Evolutionary conservation across 2,113 vertebrate genomes (phyloP), one percentile per base, ranked within the genome.

Genomic region (Eclectus roratus): DNA sequence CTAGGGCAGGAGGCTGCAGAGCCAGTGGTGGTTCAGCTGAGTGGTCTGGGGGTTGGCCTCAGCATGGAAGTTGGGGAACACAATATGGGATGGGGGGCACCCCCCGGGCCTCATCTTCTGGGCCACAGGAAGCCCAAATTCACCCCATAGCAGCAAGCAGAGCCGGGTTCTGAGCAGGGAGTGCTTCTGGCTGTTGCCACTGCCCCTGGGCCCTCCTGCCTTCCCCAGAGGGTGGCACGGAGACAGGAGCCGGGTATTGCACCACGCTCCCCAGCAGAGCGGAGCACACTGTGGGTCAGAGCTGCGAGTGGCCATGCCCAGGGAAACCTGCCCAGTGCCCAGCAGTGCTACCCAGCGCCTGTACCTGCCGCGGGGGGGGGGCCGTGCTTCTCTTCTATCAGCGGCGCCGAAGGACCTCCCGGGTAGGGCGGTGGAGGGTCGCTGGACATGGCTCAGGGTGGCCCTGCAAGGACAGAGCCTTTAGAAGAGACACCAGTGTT

Each of bases 391-490:
- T 99, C 99, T 33, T 99, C 98, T 17, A 99, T 97, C 43, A 98
- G 97, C 0, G 99, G 99, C 5, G 99, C 99, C 3, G 98, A 99
- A 66, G 99, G 99, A 41, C 99, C 98, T 72, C 99, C 99, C 0
- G 99, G 99, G 84, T 99, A 99, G 7, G 99, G 99, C 28, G 99
- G 99, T 29, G 99, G 99, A 2, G 99, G 99, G 91, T 99, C 99
- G 17, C 79, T 99, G 63, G 99, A 99, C 99, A 99, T 99, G 44
- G 94, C 86, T 96, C 65, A 70, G 73, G 46, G 70, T 28, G 14
- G 83, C 83, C 93, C 96, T 98, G 95, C 46, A 93, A 63, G 53
- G 66, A 85, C 88, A 94, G 65, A 20, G 3, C 46, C 27, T 60
- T 79, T 1, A 56, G 70, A 43, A n/a, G 33, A 24, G 20, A 28